phyloP scores from a whole-genome alignment of 2,888 invertebrate species.

The Steinernema hermaphroditum region DNA sequence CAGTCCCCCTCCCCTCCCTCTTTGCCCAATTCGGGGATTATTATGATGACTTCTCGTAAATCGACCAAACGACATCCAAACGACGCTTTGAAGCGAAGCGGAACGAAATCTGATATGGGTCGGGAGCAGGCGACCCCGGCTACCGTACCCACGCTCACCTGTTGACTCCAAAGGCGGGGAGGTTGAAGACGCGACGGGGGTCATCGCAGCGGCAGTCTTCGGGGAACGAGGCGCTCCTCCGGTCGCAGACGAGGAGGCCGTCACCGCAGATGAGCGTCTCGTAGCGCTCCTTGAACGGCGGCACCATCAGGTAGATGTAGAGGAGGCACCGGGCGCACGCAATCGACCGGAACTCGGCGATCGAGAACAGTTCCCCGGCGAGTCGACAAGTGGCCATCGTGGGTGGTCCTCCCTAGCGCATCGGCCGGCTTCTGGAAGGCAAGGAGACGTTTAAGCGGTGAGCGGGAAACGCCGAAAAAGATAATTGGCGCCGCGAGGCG shows the following conservation, averaged over 20 bases:
- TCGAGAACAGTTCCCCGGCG: slow-evolving; percentile 33
- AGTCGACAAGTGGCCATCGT: not conserved
- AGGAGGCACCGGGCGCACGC: slow-evolving; percentile 45
- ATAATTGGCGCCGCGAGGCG: not conserved
- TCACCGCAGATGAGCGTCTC: slow-evolving; percentile 27
- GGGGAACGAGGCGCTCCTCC: not conserved
- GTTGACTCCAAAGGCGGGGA: slow-evolving; percentile 48
- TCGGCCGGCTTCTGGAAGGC: not conserved
- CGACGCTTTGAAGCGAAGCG: not conserved
- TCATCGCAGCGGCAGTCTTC: slow-evolving; percentile 43
- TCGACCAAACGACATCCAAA: not conserved
- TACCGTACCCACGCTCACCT: slow-evolving; percentile 35
- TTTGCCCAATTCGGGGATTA: not conserved
- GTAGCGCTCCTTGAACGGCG: slow-evolving; percentile 35
- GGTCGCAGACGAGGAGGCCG: slow-evolving; percentile 32
- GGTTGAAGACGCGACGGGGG: slow-evolving; percentile 43
- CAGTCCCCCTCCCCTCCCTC: not conserved
- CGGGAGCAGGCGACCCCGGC: not conserved
- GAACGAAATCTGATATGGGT: not conserved
- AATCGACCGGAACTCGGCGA: slow-evolving; percentile 39
- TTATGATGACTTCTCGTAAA: not conserved
- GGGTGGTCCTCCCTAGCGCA: not conserved
- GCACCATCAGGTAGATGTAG: slow-evolving; percentile 40
- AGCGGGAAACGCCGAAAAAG: not conserved
- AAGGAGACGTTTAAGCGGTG: not conserved